Conservation (phyloP, 2,888 invertebrate species). For the Spilosoma lubricipeda region DNA sequence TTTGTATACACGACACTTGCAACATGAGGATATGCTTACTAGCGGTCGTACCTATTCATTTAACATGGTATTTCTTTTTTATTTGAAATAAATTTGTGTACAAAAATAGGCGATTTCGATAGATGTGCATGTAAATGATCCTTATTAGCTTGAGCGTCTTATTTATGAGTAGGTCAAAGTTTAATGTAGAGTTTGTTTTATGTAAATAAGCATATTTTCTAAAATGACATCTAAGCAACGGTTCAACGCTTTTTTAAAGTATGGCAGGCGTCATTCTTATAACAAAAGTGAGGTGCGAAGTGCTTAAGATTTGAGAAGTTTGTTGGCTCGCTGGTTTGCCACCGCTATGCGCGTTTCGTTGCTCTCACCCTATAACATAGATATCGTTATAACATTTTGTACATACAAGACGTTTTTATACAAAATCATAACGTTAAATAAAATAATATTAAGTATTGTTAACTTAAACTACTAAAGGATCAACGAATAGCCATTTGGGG, state of each 20-base stretch:
- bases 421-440: neutral
- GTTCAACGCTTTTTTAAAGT: neutral
- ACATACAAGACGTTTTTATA: constrained; percentile 6
- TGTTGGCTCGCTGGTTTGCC: constrained; percentile 96
- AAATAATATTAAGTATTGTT: neutral
- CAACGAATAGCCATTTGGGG: neutral
- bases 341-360: constrained; percentile 96
- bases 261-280: constrained; percentile 46
- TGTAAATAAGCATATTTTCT: neutral
- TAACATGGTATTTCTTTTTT: neutral
- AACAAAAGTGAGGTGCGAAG: constrained; percentile 25
- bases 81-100: neutral
- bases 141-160: neutral
- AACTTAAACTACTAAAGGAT: neutral
- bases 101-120: neutral
- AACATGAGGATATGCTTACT: neutral
- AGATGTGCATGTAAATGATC: neutral
- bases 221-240: neutral
- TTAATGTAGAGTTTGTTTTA: neutral
- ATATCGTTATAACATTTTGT: constrained; percentile 22
- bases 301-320: constrained; percentile 91
- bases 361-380: constrained; percentile 89
- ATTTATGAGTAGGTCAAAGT: neutral
- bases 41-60: too few species aligned
- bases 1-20: neutral